Percentiles rank a stretch among this genome's conserved stretches.
Evolutionary conservation across 2,113 vertebrate species (phyloP).

Genomic region (Sarotherodon lohbergeri): DNA sequence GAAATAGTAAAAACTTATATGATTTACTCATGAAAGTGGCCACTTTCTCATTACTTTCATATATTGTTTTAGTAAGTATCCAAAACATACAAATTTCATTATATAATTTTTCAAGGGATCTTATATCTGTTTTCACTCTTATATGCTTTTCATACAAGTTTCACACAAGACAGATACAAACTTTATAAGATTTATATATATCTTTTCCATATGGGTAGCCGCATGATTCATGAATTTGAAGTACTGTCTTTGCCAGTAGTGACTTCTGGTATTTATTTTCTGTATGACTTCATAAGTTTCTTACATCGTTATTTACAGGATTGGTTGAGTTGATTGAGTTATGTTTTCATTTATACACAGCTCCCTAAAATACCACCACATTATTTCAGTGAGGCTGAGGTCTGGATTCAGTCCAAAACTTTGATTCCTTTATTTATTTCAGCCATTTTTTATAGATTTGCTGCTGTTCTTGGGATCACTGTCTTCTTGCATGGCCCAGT

Average conservation of each 20-base stretch:
- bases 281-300: accelerated
- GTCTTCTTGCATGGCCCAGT: background rate
- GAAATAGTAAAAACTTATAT: too few relatives aligned
- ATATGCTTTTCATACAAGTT: too few relatives aligned
- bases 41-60: too few relatives aligned
- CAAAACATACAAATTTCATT: too few relatives aligned
- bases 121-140: too few relatives aligned
- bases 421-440: background rate
- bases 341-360: background rate
- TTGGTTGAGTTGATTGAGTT: background rate
- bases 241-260: background rate
- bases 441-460: background rate
- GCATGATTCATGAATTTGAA: background rate
- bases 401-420: background rate
- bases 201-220: background rate
- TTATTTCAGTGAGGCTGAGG: background rate
- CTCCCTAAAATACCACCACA: background rate
- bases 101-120: too few relatives aligned
- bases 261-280: background rate
- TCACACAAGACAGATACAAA: too few relatives aligned
- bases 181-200: too few relatives aligned
- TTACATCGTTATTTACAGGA: background rate
- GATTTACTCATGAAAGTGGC: too few relatives aligned
- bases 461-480: background rate
- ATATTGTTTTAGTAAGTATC: too few relatives aligned